A percentile compares a stretch with the other conserved stretches of the same genome.
Conservation (phyloP, 37 sponge, comb jelly and placozoan species). For the Chondrilla cf. caribensis region DNA sequence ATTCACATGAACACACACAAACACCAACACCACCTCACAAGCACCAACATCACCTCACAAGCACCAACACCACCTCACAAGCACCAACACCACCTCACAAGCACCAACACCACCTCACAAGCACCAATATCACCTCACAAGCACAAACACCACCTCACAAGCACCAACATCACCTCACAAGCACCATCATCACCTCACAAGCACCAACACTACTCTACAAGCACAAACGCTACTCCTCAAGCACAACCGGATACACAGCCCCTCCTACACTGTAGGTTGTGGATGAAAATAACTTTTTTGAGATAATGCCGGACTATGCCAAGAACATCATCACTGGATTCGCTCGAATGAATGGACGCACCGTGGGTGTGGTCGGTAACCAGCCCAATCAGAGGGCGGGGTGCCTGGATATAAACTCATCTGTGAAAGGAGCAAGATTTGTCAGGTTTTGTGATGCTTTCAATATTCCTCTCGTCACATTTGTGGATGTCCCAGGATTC, state of each 20-base stretch:
- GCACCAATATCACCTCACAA: neutral
- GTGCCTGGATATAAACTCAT: constrained; percentile 93
- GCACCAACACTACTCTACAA: too few species aligned
- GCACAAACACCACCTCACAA: neutral
- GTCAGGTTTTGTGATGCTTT: constrained; percentile 97
- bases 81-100: too few species aligned
- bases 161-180: too few species aligned
- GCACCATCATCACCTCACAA: too few species aligned
- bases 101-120: too few species aligned
- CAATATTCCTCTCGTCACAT: constrained; percentile 93
- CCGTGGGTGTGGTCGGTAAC: constrained; percentile 92
- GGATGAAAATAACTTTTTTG: constrained; percentile 92
- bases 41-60: too few species aligned
- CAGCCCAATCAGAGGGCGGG: constrained; percentile 95
- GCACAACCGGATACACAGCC: neutral
- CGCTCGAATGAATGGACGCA: constrained; percentile 84
- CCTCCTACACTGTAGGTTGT: constrained; percentile 36
- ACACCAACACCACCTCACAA: too few species aligned
- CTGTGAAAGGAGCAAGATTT: constrained; percentile 94
- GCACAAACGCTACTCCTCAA: too few species aligned
- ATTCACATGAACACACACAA: neutral
- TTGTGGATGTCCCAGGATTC: constrained; percentile 98
- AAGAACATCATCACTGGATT: constrained; percentile 95
- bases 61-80: too few species aligned
- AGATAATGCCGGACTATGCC: constrained; percentile 97